These are phyloP conservation scores for Pangasianodon gigas DNA, from an alignment of 2,113 vertebrate genomes.

Conservation along the genomic window DNA sequence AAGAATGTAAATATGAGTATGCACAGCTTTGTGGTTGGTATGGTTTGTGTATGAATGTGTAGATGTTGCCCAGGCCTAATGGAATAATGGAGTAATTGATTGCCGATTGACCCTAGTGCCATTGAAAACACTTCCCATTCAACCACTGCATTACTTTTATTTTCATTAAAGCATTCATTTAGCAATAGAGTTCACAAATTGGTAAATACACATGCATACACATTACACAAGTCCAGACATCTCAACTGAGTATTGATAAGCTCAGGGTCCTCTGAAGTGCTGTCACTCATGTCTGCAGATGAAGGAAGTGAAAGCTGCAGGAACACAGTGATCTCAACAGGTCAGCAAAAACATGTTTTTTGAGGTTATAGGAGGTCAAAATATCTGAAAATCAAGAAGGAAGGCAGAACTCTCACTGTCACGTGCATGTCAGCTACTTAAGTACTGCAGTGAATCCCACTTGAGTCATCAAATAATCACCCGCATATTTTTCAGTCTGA, in stretches of 20 bases:
- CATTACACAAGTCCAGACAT: background rate
- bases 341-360: slow-evolving; percentile 64
- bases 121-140: slow-evolving; percentile 57
- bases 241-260: background rate
- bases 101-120: slow-evolving; percentile 66
- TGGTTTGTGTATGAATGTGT: background rate
- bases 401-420: background rate
- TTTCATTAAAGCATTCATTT: slow-evolving; percentile 53
- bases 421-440: background rate
- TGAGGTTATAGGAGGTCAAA: slow-evolving; percentile 61
- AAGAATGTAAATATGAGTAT: background rate
- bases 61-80: slow-evolving; percentile 63
- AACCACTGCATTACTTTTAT: slow-evolving; percentile 63
- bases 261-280: background rate
- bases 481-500: background rate
- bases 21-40: background rate
- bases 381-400: slow-evolving; percentile 50
- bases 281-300: slow-evolving; percentile 24
- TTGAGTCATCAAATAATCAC: background rate
- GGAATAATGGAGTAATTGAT: slow-evolving; percentile 66
- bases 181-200: background rate
- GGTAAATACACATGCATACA: background rate
- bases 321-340: slow-evolving; percentile 57
- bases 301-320: slow-evolving; percentile 60
- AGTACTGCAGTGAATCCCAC: background rate